These are phyloP conservation scores for Panulirus ornatus DNA, from an alignment of 1,140 invertebrate genomes.

Conservation along the genomic window DNA sequence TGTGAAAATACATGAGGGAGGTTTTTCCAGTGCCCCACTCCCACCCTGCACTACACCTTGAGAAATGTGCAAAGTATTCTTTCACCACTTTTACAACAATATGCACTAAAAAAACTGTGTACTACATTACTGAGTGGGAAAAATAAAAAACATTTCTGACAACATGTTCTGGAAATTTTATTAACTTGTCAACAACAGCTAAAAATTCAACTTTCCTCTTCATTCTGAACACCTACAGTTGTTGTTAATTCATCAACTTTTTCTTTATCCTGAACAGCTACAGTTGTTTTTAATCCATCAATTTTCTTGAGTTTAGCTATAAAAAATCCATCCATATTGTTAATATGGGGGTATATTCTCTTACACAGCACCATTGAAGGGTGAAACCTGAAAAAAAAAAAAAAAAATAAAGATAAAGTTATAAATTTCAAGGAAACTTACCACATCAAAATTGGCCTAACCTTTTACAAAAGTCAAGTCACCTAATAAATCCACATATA, in stretches of 20 bases:
- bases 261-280: neutral
- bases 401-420: constrained; percentile 32
- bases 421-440: neutral
- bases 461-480: too few species aligned
- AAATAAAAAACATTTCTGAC: neutral
- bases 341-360: constrained; percentile 97
- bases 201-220: neutral
- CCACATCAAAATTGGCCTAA: too few species aligned
- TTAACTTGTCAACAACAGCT: neutral
- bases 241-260: neutral
- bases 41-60: too few species aligned
- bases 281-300: neutral
- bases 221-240: neutral
- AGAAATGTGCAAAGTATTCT: too few species aligned
- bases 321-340: constrained; percentile 99
- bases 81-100: too few species aligned
- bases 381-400: constrained; percentile 87
- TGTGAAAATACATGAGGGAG: too few species aligned
- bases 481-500: too few species aligned
- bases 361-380: constrained; percentile 92
- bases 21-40: too few species aligned
- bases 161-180: neutral
- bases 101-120: too few species aligned
- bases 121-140: too few species aligned
- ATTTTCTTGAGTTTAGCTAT: constrained; percentile 99